These are phyloP conservation scores for Phlogophora meticulosa DNA, from an alignment of 2,888 invertebrate genomes.

Conservation along the genomic window DNA sequence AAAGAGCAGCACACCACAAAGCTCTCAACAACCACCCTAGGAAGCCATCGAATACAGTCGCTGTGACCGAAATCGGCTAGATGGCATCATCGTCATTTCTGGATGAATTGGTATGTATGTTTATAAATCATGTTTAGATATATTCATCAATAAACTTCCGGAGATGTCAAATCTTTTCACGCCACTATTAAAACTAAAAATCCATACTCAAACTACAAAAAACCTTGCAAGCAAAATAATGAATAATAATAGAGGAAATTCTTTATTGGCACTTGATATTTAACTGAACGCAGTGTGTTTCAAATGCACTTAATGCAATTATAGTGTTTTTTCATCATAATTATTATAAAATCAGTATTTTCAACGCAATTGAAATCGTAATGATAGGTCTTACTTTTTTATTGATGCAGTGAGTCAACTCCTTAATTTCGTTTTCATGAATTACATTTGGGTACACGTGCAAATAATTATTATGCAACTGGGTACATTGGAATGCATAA, in stretches of 20 bases:
- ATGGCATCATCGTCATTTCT: too few relatives aligned
- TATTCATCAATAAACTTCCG: too few relatives aligned
- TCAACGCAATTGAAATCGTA: constrained; percentile 11
- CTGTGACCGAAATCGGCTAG: too few relatives aligned
- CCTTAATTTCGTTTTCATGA: constrained; percentile 24
- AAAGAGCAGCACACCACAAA: too few relatives aligned
- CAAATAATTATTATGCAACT: neutral
- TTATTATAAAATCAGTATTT: constrained; percentile 27
- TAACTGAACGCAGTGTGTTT: constrained; percentile 56
- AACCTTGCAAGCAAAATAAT: neutral
- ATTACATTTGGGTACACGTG: neutral
- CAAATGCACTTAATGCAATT: constrained; percentile 55
- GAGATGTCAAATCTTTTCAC: neutral
- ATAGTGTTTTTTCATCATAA: constrained; percentile 36
- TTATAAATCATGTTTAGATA: too few relatives aligned
- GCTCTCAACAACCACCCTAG: too few relatives aligned
- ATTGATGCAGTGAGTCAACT: constrained; percentile 18
- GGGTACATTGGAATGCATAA: too few relatives aligned
- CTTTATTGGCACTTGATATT: constrained; percentile 77
- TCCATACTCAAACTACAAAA: neutral
- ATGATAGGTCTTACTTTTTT: constrained; percentile 20
- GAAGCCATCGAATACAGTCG: too few relatives aligned
- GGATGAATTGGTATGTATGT: too few relatives aligned
- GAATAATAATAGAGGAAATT: constrained; percentile 39
- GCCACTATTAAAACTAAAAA: neutral